Percentiles rank a stretch among this genome's conserved stretches.
Conservation (phyloP, 2,113 vertebrate genomes). For the Laticauda laticaudata region DNA sequence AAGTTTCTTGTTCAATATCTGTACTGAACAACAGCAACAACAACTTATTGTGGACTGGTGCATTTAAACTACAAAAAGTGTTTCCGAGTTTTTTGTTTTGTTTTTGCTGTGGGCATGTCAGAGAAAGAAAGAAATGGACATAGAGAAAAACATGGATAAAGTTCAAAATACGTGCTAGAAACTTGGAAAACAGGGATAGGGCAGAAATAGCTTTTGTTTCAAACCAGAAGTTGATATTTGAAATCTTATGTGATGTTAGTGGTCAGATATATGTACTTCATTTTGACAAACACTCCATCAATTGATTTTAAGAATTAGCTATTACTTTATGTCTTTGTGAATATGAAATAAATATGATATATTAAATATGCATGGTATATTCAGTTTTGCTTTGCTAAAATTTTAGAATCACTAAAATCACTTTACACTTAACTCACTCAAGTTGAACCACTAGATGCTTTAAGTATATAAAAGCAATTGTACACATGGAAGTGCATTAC, state of each 20-base stretch:
- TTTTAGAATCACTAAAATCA: neutral
- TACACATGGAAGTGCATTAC: neutral
- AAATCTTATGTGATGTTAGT: neutral
- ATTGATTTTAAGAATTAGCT: neutral
- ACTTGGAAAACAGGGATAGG: neutral
- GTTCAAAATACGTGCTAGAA: neutral
- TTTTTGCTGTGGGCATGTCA: neutral
- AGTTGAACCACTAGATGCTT: neutral
- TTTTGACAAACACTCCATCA: neutral
- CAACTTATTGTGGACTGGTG: no score
- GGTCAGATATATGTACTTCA: neutral
- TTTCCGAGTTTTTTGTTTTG: neutral
- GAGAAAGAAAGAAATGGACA: neutral
- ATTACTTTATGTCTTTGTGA: neutral
- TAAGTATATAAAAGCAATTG: neutral
- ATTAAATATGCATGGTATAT: neutral
- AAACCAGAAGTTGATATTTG: neutral
- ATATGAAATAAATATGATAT: neutral
- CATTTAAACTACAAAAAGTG: neutral
- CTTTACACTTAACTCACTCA: neutral
- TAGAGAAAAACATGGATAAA: neutral
- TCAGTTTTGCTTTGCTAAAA: slow-evolving; percentile 22
- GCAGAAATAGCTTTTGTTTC: neutral
- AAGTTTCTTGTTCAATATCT: neutral
- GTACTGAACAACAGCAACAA: neutral